Percentiles rank a stretch among this genome's conserved stretches.
Evolutionary conservation across 2,113 vertebrate species (phyloP).

Genomic region (Megaceryle maxima): DNA sequence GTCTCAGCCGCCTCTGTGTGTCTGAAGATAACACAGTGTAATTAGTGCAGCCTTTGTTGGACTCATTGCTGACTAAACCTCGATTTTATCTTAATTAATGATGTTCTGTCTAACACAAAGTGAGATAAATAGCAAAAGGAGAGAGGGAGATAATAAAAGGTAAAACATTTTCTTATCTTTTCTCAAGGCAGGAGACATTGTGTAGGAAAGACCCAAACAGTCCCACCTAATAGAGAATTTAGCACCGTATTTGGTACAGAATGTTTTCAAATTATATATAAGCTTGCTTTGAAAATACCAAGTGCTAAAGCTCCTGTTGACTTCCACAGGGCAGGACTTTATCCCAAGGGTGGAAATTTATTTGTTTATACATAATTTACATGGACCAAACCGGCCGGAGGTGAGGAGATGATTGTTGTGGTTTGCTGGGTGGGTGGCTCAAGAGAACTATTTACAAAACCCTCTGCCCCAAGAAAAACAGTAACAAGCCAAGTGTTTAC

Average conservation of each 20-base stretch:
- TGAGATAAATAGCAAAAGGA: background rate
- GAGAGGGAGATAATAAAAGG: background rate
- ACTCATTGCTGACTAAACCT: background rate
- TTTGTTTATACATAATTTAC: accelerated
- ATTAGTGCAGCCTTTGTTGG: background rate
- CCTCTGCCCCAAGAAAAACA: background rate
- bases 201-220: background rate
- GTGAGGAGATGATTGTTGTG: background rate
- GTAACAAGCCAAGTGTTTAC: background rate
- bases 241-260: background rate
- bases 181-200: background rate
- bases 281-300: background rate
- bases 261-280: background rate
- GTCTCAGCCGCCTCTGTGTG: accelerated
- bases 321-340: background rate
- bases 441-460: background rate
- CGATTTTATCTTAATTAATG: background rate
- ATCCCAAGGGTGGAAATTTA: background rate
- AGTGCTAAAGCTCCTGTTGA: background rate
- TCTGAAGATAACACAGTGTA: background rate
- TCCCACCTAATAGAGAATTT: background rate
- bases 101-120: background rate
- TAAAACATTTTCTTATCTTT: background rate
- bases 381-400: accelerated
- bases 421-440: background rate